A percentile compares a stretch with the other conserved stretches of the same genome.
These are phyloP conservation scores for Phyllotreta striolata DNA, from an alignment of 2,888 invertebrate species.

Conservation along the genomic window DNA sequence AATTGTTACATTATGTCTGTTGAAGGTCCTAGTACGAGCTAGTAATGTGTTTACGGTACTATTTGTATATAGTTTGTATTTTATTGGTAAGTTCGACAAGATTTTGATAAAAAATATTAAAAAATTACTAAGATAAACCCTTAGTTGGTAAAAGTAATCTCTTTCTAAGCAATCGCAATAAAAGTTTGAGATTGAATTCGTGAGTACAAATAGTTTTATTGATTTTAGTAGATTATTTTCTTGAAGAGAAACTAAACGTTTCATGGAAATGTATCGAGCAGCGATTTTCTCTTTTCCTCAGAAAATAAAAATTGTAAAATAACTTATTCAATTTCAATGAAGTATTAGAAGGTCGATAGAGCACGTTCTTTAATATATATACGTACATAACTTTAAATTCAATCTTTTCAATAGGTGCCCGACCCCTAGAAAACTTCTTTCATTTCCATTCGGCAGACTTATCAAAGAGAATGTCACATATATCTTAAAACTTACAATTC, in stretches of 20 bases:
- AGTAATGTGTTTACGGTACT: constrained; percentile 37
- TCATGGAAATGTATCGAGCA: too few species aligned
- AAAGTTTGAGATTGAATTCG: too few species aligned
- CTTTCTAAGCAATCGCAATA: neutral
- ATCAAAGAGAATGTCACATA: constrained; percentile 29
- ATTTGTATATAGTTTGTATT: constrained; percentile 22
- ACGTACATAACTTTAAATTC: constrained; percentile 26
- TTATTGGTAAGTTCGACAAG: constrained; percentile 31
- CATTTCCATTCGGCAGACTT: constrained; percentile 21
- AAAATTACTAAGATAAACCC: neutral
- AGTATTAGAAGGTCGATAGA: constrained; percentile 6
- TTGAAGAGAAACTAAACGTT: too few species aligned
- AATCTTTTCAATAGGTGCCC: constrained; percentile 26
- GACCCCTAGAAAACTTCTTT: constrained; percentile 16
- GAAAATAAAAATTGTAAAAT: neutral
- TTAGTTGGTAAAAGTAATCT: neutral
- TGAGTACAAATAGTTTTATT: too few species aligned
- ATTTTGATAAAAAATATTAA: too few species aligned
- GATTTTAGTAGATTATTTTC: too few species aligned
- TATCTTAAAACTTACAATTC: constrained; percentile 33
- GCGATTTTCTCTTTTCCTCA: too few species aligned
- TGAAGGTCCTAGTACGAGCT: constrained; percentile 29
- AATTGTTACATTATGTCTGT: constrained; percentile 28
- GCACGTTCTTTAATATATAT: constrained; percentile 1
- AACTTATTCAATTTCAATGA: constrained; percentile 7